A percentile compares a stretch with the other conserved stretches of the same genome.
phyloP scores from a whole-genome alignment of 23 tunicate species.

The Ascidia mentula region DNA sequence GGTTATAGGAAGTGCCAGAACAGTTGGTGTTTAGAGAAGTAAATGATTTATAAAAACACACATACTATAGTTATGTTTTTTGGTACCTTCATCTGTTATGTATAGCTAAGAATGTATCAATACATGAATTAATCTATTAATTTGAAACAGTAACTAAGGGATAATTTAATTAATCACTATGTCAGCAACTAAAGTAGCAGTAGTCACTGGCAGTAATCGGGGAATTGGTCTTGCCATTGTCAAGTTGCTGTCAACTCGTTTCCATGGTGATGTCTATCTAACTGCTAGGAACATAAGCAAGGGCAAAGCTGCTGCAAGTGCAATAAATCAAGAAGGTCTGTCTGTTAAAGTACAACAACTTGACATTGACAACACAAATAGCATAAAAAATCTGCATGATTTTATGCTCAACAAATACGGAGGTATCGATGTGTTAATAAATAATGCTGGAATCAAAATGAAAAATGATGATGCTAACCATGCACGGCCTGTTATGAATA shows the following conservation, averaged over 20 bases:
- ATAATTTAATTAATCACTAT: neutral
- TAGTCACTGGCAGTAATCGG: conserved; percentile 66
- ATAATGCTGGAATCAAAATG: conserved; percentile 60
- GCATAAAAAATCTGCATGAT: conserved; percentile 22
- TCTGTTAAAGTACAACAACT: conserved; percentile 51
- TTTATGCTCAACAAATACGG: conserved; percentile 31
- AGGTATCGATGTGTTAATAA: conserved; percentile 64
- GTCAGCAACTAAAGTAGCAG: conserved; percentile 48
- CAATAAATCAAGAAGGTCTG: conserved; percentile 54
- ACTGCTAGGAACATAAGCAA: conserved; percentile 67
- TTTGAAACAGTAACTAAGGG: neutral
- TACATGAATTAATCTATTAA: too few relatives aligned
- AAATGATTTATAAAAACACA: too few relatives aligned
- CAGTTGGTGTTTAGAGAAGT: too few relatives aligned
- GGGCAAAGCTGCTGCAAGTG: conserved; percentile 58
- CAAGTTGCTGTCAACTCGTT: conserved; percentile 41
- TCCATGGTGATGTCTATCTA: conserved; percentile 67
- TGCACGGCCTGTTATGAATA: conserved; percentile 41
- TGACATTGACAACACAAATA: conserved; percentile 28
- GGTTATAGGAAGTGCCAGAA: too few relatives aligned
- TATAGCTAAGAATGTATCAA: too few relatives aligned
- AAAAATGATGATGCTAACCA: conserved; percentile 31
- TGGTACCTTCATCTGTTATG: too few relatives aligned
- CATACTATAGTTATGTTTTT: too few relatives aligned
- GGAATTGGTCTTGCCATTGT: conserved; percentile 88